Evolutionary conservation across 2,888 invertebrate genomes (phyloP), one percentile per base, ranked within the genome.

Genomic region (Geotrupes spiniger): DNA sequence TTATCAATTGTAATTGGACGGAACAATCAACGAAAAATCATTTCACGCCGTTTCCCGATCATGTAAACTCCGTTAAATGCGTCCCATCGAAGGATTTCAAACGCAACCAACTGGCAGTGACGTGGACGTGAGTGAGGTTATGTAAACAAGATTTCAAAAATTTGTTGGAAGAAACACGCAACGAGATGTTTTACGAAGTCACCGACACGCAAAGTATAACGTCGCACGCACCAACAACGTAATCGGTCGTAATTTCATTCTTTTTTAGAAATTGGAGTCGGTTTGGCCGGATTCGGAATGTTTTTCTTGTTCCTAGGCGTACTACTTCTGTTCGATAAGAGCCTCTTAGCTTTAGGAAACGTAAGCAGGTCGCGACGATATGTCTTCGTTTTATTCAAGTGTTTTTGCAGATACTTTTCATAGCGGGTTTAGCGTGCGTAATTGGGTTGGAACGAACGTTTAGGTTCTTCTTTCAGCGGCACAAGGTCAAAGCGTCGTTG

Each of bases 271-370:
- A 98, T 99, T 66, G 99, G 98, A 12, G 93, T 98, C 29, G 98
- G 97, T 11, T 79, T 99, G 41, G 92, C 96, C 2, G 94, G 93
- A 2, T 97, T 99, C 75, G 98, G 98, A 5, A 85, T 96, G 61
- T 85, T 89, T 49, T 98, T 99, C 73, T 81, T 99, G 4, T 92
- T 98, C 64, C 80, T 99, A 4, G 98, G 98, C 49, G 86, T 97
- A 28, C 65, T 99, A 37, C 76, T 99, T 49, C 76, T 99, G 44
- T 97, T 99, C 72, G 99, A 99, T 74, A 95, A 94, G 75, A 98
- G 98, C 42, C 77, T 99, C 47, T 76, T 99, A 47, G 98, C 98
- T n/a, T 93, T 99, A 71, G 99, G 99, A 70, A 99, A 99, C 82
- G 98, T 98, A 81, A 87, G 91, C 83, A 59, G 8, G 21, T 15